These are phyloP conservation scores for Stenolophus ochropezus DNA, from an alignment of 2,888 invertebrate genomes.

Conservation along the genomic window DNA sequence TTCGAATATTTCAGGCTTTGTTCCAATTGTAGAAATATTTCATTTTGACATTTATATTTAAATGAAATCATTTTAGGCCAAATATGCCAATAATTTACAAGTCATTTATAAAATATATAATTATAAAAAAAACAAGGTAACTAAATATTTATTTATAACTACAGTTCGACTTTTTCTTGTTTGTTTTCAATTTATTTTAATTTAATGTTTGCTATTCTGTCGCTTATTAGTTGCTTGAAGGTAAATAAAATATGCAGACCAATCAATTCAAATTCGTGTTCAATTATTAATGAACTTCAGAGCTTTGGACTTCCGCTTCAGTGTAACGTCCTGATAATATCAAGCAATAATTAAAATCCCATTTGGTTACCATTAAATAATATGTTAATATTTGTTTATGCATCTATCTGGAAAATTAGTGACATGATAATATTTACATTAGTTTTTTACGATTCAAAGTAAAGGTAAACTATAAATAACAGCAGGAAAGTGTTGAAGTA, in stretches of 20 bases:
- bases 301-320: not conserved
- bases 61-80: no score
- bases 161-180: not conserved
- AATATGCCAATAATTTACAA: no score
- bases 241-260: not conserved
- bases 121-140: not conserved
- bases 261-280: not conserved
- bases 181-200: not conserved
- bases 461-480: no score
- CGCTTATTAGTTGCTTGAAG: not conserved
- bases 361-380: slow-evolving; percentile 17
- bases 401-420: not conserved
- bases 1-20: not conserved
- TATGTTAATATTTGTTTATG: slow-evolving; percentile 20
- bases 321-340: not conserved
- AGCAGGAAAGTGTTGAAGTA: no score
- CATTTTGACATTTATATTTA: not conserved
- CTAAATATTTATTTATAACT: not conserved
- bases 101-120: no score
- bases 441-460: no score
- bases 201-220: not conserved
- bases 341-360: slow-evolving; percentile 3
- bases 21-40: slow-evolving; percentile 9
- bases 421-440: not conserved
- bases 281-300: not conserved